Evolutionary conservation across 1,140 invertebrate genomes (phyloP).

Genomic region (Sminthurides bifidus): DNA sequence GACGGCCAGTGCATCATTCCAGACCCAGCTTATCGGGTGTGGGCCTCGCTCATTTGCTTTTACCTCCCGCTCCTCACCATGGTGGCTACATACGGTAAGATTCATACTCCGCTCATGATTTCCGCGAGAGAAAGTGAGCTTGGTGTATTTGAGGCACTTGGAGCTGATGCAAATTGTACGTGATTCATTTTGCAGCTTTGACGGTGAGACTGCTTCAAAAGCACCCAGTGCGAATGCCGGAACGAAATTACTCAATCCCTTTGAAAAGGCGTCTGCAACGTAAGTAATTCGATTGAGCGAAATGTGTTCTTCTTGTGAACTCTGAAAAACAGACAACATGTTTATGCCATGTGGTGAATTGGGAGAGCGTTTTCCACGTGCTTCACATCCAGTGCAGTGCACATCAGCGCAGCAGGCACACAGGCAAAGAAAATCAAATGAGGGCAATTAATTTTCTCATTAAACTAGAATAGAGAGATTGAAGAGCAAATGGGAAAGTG

Average conservation of each 20-base stretch:
- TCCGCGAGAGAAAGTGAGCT: not conserved
- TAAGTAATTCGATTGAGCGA: not conserved
- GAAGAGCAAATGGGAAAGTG: too few species aligned
- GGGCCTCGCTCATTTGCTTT: slow-evolving; percentile 87
- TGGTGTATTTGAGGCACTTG: not conserved
- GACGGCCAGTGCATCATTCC: slow-evolving; percentile 72
- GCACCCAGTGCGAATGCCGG: slow-evolving; percentile 34
- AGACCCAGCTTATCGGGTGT: slow-evolving; percentile 76
- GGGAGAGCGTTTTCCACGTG: not conserved
- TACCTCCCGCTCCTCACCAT: slow-evolving; percentile 90
- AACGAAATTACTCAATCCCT: slow-evolving; percentile 9
- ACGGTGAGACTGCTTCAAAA: slow-evolving; percentile 68
- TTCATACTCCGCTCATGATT: not conserved
- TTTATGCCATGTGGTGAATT: not conserved
- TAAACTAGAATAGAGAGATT: too few species aligned
- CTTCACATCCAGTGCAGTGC: not conserved
- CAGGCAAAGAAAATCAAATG: too few species aligned
- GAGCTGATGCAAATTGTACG: not conserved
- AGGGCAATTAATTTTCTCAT: too few species aligned
- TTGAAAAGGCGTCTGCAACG: slow-evolving; percentile 7
- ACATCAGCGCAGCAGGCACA: not conserved
- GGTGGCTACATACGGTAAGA: slow-evolving; percentile 69
- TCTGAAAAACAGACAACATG: not conserved
- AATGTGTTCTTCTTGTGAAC: not conserved
- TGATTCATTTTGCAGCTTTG: slow-evolving; percentile 37